Evolutionary conservation across 2,888 invertebrate genomes (phyloP).

Genomic region (Rhagophthalmus giganteus): DNA sequence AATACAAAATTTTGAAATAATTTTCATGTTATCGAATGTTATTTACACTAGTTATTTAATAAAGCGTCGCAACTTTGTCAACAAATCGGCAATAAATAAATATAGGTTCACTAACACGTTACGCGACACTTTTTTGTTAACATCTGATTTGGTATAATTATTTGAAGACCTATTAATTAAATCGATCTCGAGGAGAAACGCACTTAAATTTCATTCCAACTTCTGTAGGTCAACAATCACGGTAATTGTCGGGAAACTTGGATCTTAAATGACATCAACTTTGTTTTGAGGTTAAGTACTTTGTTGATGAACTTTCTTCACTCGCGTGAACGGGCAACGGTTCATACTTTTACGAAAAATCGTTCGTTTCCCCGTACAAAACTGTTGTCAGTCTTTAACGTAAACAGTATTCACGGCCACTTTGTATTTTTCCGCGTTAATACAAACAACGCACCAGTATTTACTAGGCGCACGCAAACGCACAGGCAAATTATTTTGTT

Average conservation of each 20-base stretch:
- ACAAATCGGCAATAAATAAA: not conserved
- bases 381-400: not conserved
- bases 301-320: not conserved
- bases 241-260: no score
- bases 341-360: no score
- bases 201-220: no score
- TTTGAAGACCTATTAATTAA: no score
- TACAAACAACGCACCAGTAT: conserved; percentile 33
- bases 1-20: conserved; percentile 21
- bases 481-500: conserved; percentile 39
- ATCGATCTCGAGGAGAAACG: no score
- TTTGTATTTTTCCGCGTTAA: conserved; percentile 6
- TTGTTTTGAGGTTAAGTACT: not conserved
- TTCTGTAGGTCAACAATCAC: no score
- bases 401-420: not conserved
- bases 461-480: conserved; percentile 35
- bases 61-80: not conserved
- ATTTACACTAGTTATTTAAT: conserved; percentile 3
- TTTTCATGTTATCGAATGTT: conserved; percentile 15
- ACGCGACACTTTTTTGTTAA: conserved; percentile 2
- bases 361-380: no score
- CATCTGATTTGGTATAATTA: not conserved
- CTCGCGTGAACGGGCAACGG: no score
- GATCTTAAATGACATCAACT: no score
- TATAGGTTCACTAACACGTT: conserved; percentile 2